Evolutionary conservation across 2,797 vertebrate genomes (phyloP).

Genomic region (Novumbra hubbsi): DNA sequence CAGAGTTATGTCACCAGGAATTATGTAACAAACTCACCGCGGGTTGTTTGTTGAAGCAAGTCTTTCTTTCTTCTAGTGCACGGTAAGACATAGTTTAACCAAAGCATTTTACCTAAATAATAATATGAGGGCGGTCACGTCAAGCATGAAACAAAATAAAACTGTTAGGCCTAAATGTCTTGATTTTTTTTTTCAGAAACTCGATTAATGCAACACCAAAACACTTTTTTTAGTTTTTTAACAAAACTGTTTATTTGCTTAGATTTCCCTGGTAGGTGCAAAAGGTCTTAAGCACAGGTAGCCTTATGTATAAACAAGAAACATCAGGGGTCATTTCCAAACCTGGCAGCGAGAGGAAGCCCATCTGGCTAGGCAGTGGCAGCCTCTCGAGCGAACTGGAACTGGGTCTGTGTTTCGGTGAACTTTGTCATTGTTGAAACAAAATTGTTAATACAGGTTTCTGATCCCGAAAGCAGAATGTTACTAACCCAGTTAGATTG

Average conservation of each 20-base stretch:
- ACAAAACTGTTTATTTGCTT: neutral
- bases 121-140: neutral
- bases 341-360: too few relatives aligned
- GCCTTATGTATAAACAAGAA: too few relatives aligned
- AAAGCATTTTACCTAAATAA: neutral
- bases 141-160: neutral
- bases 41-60: constrained; percentile 40
- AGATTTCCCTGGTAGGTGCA: neutral
- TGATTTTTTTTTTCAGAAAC: neutral
- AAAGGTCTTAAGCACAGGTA: too few relatives aligned
- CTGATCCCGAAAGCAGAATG: too few relatives aligned
- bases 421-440: too few relatives aligned
- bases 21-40: constrained; percentile 63
- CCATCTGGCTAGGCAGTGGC: too few relatives aligned
- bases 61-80: constrained; percentile 60
- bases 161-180: neutral
- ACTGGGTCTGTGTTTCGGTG: too few relatives aligned
- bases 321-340: too few relatives aligned
- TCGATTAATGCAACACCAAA: neutral
- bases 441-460: too few relatives aligned
- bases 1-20: constrained; percentile 71
- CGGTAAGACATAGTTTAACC: constrained; percentile 51
- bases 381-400: too few relatives aligned
- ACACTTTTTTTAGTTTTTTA: neutral
- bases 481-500: too few relatives aligned